Percentiles rank a stretch among this genome's conserved stretches.
Evolutionary conservation across 2,113 vertebrate genomes (phyloP).

Genomic region (Platichthys flesus): DNA sequence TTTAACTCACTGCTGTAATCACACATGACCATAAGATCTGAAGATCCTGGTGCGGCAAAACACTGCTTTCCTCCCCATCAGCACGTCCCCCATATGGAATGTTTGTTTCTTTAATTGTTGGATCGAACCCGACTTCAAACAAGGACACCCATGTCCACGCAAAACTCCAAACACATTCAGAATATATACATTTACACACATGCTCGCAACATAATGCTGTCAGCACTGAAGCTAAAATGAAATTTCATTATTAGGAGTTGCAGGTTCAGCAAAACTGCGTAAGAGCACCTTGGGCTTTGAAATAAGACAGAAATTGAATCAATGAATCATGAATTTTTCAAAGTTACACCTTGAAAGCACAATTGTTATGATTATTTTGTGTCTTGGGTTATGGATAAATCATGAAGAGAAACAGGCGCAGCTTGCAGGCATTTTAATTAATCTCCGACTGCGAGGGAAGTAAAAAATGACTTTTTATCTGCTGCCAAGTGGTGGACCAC

Average conservation of each 20-base stretch:
- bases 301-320: conserved; percentile 75
- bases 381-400: conserved; percentile 81
- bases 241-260: conserved; percentile 45
- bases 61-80: not conserved
- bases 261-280: conserved; percentile 78
- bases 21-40: not conserved
- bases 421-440: conserved; percentile 83
- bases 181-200: conserved; percentile 20
- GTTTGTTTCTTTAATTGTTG: conserved; percentile 58
- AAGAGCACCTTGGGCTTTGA: conserved; percentile 60
- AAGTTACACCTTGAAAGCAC: conserved; percentile 70
- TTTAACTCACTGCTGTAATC: not conserved
- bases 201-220: conserved; percentile 18
- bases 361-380: conserved; percentile 79
- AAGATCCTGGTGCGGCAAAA: not conserved
- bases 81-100: conserved; percentile 9
- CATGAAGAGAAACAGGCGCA: conserved; percentile 76
- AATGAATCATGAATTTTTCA: conserved; percentile 78
- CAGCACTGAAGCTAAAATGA: conserved; percentile 37
- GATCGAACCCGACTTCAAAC: conserved; percentile 55
- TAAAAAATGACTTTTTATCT: conserved; percentile 78
- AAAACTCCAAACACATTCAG: conserved; percentile 9
- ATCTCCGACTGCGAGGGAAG: conserved; percentile 73
- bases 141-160: conserved; percentile 11
- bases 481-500: conserved; percentile 77